Base-by-base conservation (phyloP, 2,113 vertebrate species). In the Murina feae region DNA sequence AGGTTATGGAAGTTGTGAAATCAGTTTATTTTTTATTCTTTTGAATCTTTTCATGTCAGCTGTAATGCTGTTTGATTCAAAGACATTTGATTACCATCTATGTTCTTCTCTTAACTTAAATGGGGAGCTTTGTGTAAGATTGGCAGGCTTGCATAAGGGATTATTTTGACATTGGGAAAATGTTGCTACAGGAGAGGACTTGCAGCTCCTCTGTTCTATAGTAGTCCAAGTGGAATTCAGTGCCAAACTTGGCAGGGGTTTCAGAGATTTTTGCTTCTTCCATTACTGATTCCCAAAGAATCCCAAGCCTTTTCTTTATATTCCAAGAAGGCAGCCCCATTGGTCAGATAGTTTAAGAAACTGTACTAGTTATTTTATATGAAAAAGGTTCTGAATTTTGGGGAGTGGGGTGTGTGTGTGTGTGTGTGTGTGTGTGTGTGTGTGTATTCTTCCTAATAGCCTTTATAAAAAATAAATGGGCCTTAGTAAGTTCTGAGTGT, bases 31-130 rank as follows among this genome's bases (percentile, higher is more conserved):
- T 88, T 90, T 66, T 21, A 17, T 78, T 79, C 58, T 91, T 91
- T 69, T 81, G 20, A 79, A 53, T 97, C 95, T 97, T 89, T 96
- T 83, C 63, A 95, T 95, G 89, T 97, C 72, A 97, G 51, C 51
- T 90, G 37, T 2, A 37, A 85, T 91, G 6, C 18, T 85, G 74
- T 90, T 83, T 85, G 51, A 93, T 91, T 85, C 87, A 84, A 95
- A 92, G 78, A 53, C 1, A 32, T 92, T 96, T 97, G 47, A 90
- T 96, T 95, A 81, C 55, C 60, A 63, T 97, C 87, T 55, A 35
- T 75, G 89, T 93, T 89, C 53, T 85, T 93, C 86, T 30, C 21
- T 92, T 86, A 95, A 89, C 66, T 9, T 76, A 42, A 97, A 91
- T 87, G 37, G 53, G 83, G 21, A 76, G 58, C 71, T 80, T 91